Evolutionary conservation across 2,797 vertebrate genomes (phyloP).

Genomic region (Oophaga sylvatica): DNA sequence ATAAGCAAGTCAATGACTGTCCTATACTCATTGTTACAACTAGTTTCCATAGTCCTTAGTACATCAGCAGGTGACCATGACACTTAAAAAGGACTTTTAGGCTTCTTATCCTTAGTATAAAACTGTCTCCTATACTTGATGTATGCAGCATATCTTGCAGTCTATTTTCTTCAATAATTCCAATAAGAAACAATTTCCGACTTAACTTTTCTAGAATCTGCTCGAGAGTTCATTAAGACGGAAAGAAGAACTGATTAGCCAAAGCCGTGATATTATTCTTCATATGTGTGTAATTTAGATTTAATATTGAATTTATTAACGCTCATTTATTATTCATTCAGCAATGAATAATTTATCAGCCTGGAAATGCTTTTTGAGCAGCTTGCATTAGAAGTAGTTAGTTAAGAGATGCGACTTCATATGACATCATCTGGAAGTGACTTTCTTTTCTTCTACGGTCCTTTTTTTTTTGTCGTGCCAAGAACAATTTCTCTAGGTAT

Average conservation of each 20-base stretch:
- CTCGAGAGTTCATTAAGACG: constrained; percentile 5
- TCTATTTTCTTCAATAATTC: neutral
- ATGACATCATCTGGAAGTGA: constrained; percentile 40
- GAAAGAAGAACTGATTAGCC: constrained; percentile 43
- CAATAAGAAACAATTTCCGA: neutral
- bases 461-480: neutral
- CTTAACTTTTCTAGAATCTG: constrained; percentile 15
- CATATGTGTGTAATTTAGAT: constrained; percentile 45
- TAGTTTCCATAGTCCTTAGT: neutral
- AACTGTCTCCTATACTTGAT: neutral
- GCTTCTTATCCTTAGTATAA: neutral
- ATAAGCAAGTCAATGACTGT: neutral
- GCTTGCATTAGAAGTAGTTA: constrained; percentile 40
- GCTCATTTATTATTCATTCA: constrained; percentile 49
- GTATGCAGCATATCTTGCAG: neutral
- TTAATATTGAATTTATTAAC: constrained; percentile 55
- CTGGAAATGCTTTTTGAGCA: constrained; percentile 37
- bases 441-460: neutral
- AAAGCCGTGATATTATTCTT: constrained; percentile 35
- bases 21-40: neutral
- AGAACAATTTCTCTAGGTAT: neutral
- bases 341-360: constrained; percentile 49
- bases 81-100: neutral
- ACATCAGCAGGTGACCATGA: neutral
- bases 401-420: constrained; percentile 26